These are phyloP conservation scores for Leucoraja erinaceus DNA, from an alignment of 2,113 vertebrate species.

Conservation along the genomic window DNA sequence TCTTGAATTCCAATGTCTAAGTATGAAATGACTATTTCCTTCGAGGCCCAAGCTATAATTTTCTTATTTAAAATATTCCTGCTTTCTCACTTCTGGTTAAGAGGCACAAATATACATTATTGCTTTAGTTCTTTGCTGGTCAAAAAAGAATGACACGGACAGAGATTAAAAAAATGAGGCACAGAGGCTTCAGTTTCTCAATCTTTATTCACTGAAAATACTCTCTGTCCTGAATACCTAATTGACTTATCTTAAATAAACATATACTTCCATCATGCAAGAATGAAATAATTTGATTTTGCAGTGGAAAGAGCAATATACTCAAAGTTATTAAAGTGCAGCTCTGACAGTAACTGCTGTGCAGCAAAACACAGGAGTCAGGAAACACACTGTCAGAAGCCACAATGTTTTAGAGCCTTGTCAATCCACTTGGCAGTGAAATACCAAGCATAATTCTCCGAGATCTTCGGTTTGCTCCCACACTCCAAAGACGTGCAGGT, in stretches of 20 bases:
- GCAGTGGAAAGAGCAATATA: neutral
- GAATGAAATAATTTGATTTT: neutral
- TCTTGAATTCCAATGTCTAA: too few species aligned
- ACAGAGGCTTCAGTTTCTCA: neutral
- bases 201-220: neutral
- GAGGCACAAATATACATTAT: neutral
- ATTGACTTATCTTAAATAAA: neutral
- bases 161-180: neutral
- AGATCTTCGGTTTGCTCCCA: too few species aligned
- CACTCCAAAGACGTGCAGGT: too few species aligned
- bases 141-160: neutral
- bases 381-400: too few species aligned
- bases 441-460: neutral
- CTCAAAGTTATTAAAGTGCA: neutral
- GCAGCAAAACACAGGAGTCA: too few species aligned
- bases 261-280: neutral
- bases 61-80: neutral
- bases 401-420: too few species aligned
- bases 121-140: neutral
- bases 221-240: neutral
- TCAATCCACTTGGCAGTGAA: neutral
- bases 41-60: too few species aligned
- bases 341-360: too few species aligned
- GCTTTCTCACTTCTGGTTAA: neutral
- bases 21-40: too few species aligned